phyloP scores from a whole-genome alignment of 2,888 invertebrate genomes.

The Nudaria mundana region DNA sequence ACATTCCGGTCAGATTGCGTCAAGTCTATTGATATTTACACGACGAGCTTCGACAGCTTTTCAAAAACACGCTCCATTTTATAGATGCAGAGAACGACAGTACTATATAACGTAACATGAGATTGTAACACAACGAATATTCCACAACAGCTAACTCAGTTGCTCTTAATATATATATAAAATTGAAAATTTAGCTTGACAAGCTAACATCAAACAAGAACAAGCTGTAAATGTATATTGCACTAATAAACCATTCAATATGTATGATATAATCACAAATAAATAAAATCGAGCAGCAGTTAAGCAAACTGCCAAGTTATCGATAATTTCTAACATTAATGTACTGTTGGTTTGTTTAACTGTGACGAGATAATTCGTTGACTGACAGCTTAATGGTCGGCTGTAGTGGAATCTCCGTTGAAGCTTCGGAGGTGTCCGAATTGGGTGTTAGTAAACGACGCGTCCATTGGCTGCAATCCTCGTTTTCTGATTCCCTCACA shows the following conservation, averaged over 20 bases:
- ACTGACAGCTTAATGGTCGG: conserved; percentile 62
- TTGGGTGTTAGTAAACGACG: conserved; percentile 59
- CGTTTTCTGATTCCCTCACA: conserved; percentile 51
- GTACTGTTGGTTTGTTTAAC: conserved; percentile 35
- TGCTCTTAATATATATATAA: conserved; percentile 18
- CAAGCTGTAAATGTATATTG: conserved; percentile 27
- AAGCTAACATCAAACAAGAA: conserved; percentile 22
- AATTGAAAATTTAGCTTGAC: conserved; percentile 21
- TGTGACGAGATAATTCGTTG: conserved; percentile 53
- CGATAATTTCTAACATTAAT: conserved; percentile 13
- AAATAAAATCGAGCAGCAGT: conserved; percentile 19
- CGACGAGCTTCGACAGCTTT: conserved; percentile 38
- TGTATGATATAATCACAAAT: conserved; percentile 32
- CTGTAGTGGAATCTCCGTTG: conserved; percentile 68
- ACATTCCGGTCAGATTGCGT: conserved; percentile 15
- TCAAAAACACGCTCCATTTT: conserved; percentile 42
- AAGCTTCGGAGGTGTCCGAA: conserved; percentile 63
- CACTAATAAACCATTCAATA: conserved; percentile 27
- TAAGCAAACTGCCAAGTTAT: conserved; percentile 8
- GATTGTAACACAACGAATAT: conserved; percentile 22
- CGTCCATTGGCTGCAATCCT: conserved; percentile 53
- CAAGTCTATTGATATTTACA: conserved; percentile 48
- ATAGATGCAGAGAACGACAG: conserved; percentile 30
- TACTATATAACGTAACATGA: conserved; percentile 30
- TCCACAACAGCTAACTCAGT: conserved; percentile 26